phyloP scores from a whole-genome alignment of 2,797 vertebrate species.

The Danio tinwini region DNA sequence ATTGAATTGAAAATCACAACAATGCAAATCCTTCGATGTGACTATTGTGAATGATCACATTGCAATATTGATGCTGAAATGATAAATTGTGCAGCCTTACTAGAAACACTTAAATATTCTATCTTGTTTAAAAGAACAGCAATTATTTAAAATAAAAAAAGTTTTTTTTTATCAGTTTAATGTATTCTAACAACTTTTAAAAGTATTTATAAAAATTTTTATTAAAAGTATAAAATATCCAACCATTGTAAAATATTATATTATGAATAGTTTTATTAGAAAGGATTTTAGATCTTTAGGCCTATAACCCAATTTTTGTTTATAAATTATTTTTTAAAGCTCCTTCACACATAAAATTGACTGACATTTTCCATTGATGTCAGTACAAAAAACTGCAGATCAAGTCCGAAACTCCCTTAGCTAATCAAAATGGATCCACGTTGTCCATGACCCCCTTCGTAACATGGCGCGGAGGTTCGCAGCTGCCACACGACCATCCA shows the following conservation, averaged over 20 bases:
- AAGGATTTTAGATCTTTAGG: too few species aligned
- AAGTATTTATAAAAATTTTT: background rate
- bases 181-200: background rate
- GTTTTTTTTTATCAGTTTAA: background rate
- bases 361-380: background rate
- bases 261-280: background rate
- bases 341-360: background rate
- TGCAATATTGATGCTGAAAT: too few species aligned
- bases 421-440: background rate
- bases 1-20: too few species aligned
- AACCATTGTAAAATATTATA: background rate
- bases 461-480: background rate
- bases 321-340: background rate
- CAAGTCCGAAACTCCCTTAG: background rate
- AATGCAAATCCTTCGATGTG: too few species aligned
- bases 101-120: too few species aligned
- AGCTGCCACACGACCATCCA: constrained; percentile 19
- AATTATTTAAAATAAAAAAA: too few species aligned
- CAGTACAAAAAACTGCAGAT: background rate
- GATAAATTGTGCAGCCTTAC: too few species aligned
- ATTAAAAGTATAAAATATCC: background rate
- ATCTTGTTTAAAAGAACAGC: too few species aligned
- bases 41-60: too few species aligned
- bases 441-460: background rate
- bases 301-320: background rate